Base-by-base conservation (phyloP, 2,113 vertebrate species). In the Alosa alosa region DNA sequence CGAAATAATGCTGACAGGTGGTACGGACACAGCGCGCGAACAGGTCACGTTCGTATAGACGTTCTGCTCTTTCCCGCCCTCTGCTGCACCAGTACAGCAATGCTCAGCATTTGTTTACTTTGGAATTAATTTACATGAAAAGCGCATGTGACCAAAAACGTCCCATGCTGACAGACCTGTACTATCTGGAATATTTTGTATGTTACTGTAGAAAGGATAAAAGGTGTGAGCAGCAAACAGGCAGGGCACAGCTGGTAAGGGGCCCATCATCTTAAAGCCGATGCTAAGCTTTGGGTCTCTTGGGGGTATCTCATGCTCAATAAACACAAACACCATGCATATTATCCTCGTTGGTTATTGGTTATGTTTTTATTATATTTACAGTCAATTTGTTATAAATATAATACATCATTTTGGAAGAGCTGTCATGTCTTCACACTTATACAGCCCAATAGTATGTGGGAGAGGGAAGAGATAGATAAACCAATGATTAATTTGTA, bases 311-410 rank as follows among this genome's bases (percentile, higher is more conserved):
- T 72, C 64, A 10, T 9, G 25, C 25, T 13, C 3, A 72, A 31
- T 72, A 72, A 72, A 36, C 64, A 72, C 64, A 55, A 17, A 55
- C 13, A 15, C 25, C n/a, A 13, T 36, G 31, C 64, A 36, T 36
- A 31, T 60, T 18, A 36, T 64, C 60, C n/a, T 78, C 81, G 13
- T 81, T 86, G 82, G 83, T 86, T 91, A 90, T 90, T 90, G 94
- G 95, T 95, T 95, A 95, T 92, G 93, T 95, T 97, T 44, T 97
- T 97, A 99, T 97, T 97, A 96, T 99, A 99, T 99, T 96, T 98
- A 99, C 97, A 98, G 94, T 95, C 96, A 94, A 97, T 97, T 96
- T 97, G 96, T 97, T 98, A 99, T 97, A 99, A 99, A 99, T 99
- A 99, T 99, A 97, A 96, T 98, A 98, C 97, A 98, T 90, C 17